Percentiles rank a stretch among this genome's conserved stretches.
phyloP scores from a whole-genome alignment of 2,888 invertebrate species.

The Ethmia dodecea region DNA sequence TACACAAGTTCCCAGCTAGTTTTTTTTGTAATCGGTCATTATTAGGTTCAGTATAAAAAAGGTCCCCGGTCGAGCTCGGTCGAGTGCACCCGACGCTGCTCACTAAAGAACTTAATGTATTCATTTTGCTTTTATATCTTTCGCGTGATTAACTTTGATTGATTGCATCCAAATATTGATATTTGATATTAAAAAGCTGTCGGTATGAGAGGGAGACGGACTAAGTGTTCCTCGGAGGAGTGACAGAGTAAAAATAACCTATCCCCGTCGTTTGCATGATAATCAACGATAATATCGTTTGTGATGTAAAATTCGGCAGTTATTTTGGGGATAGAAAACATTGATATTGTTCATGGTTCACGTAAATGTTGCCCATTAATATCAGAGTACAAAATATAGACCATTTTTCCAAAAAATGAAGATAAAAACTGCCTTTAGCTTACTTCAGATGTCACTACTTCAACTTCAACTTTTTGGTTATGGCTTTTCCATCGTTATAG shows the following conservation, averaged over 20 bases:
- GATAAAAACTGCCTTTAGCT: no score
- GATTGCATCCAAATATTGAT: conserved; percentile 75
- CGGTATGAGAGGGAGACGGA: conserved; percentile 31
- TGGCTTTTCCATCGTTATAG: no score
- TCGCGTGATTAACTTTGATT: conserved; percentile 76
- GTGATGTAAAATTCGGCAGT: conserved; percentile 39
- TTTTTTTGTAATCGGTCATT: conserved; percentile 66
- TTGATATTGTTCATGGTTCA: no score
- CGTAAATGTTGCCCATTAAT: no score
- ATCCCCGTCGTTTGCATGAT: conserved; percentile 38
- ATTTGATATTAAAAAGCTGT: conserved; percentile 57
- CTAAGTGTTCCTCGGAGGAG: conserved; percentile 15
- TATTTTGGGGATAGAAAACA: conserved; percentile 15
- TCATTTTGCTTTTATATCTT: conserved; percentile 74
- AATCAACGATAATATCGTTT: conserved; percentile 37
- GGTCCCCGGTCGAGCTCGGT: conserved; percentile 40
- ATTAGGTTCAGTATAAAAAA: conserved; percentile 55
- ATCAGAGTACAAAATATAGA: no score
- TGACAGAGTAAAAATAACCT: conserved; percentile 25
- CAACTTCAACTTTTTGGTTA: no score
- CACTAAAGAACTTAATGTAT: conserved; percentile 65
- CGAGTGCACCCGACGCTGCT: conserved; percentile 52
- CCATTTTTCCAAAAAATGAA: no score
- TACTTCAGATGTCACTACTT: no score
- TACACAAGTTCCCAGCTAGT: conserved; percentile 48